phyloP scores from a whole-genome alignment of 1,140 invertebrate genomes.

The Tetranychus cinnabarinus region DNA sequence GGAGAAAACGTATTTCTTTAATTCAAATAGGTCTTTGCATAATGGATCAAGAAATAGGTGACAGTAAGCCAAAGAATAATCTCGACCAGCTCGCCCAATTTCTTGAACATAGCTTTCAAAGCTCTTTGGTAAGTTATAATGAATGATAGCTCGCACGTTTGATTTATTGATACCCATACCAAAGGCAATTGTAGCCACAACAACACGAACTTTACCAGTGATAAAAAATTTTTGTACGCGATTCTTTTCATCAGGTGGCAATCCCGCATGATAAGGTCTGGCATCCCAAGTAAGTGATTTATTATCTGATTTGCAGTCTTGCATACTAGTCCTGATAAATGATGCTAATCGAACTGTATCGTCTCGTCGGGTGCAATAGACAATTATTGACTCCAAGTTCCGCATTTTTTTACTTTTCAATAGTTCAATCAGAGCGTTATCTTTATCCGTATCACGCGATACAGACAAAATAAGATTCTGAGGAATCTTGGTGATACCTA shows the following conservation, averaged over 20 bases:
- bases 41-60: slow-evolving; percentile 52
- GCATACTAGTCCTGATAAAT: slow-evolving; percentile 46
- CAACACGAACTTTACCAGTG: slow-evolving; percentile 45
- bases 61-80: slow-evolving; percentile 57
- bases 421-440: slow-evolving; percentile 42
- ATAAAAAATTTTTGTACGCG: slow-evolving; percentile 75
- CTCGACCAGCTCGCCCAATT: slow-evolving; percentile 75
- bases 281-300: slow-evolving; percentile 23
- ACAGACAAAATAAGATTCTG: slow-evolving; percentile 57
- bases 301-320: slow-evolving; percentile 12
- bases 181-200: slow-evolving; percentile 88
- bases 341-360: slow-evolving; percentile 61
- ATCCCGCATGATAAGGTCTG: slow-evolving; percentile 79
- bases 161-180: slow-evolving; percentile 93
- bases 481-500: slow-evolving; percentile 53
- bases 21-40: slow-evolving; percentile 52
- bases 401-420: slow-evolving; percentile 37
- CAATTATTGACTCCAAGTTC: slow-evolving; percentile 54
- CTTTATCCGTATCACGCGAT: slow-evolving; percentile 54
- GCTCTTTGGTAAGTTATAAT: slow-evolving; percentile 74
- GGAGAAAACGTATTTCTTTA: slow-evolving; percentile 61
- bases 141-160: slow-evolving; percentile 67
- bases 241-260: slow-evolving; percentile 46
- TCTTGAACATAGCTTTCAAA: slow-evolving; percentile 89
- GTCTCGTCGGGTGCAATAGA: slow-evolving; percentile 78